Conservation (phyloP, 2,797 vertebrate species). For the Phataginus tricuspis region DNA sequence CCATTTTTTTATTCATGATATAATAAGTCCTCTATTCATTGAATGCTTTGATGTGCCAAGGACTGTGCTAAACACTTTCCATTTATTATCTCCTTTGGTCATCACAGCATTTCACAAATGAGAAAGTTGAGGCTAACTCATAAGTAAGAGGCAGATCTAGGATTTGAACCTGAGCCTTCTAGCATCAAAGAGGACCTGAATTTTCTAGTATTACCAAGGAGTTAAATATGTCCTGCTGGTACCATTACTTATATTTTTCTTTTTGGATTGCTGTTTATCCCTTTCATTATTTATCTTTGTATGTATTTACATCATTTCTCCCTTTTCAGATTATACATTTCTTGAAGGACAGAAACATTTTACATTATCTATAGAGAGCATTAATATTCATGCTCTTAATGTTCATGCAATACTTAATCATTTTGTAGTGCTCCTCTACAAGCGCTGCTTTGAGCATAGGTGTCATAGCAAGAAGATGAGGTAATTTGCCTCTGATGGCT, state of each 20-base stretch:
- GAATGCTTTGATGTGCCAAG: not conserved
- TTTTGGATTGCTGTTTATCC: not conserved
- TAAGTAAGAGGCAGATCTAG: not conserved
- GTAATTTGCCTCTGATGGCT: not conserved
- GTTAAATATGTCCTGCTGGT: not conserved
- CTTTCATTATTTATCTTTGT: constrained; percentile 30
- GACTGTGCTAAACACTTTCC: not conserved
- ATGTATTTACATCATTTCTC: not conserved
- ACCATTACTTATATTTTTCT: not conserved
- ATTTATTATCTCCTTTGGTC: not conserved
- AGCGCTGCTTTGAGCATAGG: not conserved
- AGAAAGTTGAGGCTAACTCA: not conserved
- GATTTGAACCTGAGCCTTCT: not conserved
- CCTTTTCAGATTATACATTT: not conserved
- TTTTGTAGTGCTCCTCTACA: not conserved
- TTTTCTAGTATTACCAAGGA: not conserved
- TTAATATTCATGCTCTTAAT: not conserved
- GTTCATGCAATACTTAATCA: not conserved
- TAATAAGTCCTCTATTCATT: not conserved
- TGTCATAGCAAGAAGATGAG: not conserved
- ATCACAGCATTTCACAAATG: not conserved
- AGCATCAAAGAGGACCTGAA: not conserved
- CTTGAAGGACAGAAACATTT: constrained; percentile 9
- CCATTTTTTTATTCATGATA: not conserved
- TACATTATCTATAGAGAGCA: not conserved